Percentiles rank a stretch among this genome's conserved stretches.
phyloP scores from a whole-genome alignment of 2,888 invertebrate species.

The Drosophila niveifrons region DNA sequence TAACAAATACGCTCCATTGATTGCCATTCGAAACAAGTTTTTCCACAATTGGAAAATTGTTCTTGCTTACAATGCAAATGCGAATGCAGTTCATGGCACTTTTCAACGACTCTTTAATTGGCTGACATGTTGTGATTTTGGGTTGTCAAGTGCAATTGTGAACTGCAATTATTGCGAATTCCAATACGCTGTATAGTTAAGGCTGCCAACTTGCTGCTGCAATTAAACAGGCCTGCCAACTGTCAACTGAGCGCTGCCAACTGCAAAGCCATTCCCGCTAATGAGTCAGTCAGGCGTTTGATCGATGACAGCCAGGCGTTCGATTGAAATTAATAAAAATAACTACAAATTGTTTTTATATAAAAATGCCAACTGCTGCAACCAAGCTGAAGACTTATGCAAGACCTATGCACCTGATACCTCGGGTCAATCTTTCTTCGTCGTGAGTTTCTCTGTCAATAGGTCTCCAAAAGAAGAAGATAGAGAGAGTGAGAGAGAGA shows the following conservation, averaged over 20 bases:
- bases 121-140: constrained; percentile 77
- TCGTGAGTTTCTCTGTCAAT: constrained; percentile 81
- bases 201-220: constrained; percentile 5
- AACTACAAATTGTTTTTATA: constrained; percentile 37
- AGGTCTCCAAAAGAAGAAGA: constrained; percentile 44
- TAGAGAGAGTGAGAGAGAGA: too few species aligned
- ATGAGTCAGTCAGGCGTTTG: constrained; percentile 48
- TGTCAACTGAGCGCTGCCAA: constrained; percentile 14
- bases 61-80: constrained; percentile 41
- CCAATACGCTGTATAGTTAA: constrained; percentile 5
- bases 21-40: constrained; percentile 71
- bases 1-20: constrained; percentile 73
- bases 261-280: constrained; percentile 23
- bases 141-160: constrained; percentile 58
- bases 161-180: constrained; percentile 30
- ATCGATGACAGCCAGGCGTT: constrained; percentile 43
- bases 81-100: constrained; percentile 42
- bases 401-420: constrained; percentile 41
- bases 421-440: constrained; percentile 56
- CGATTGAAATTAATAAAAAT: constrained; percentile 23
- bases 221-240: constrained; percentile 33
- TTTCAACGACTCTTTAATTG: constrained; percentile 75
- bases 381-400: constrained; percentile 8
- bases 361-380: constrained; percentile 17
- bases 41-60: constrained; percentile 57